phyloP scores from a whole-genome alignment of 2,888 invertebrate genomes.

The Fragum fragum region DNA sequence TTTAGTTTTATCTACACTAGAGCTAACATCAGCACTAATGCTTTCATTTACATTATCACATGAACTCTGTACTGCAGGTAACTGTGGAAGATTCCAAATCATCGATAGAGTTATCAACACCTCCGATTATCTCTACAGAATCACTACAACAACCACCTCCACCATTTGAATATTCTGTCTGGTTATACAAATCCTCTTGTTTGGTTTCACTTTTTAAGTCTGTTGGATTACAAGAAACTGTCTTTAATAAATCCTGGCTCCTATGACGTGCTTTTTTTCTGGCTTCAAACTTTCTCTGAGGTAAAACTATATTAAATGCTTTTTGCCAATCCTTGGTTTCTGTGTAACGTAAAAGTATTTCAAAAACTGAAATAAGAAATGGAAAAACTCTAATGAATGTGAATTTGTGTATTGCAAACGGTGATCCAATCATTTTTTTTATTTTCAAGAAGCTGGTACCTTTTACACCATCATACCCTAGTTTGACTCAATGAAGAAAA shows the following conservation, averaged over 20 bases:
- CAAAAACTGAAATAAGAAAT: constrained; percentile 86
- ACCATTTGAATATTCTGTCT: background rate
- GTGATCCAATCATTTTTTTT: too few species aligned
- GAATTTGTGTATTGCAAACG: too few species aligned
- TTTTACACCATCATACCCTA: too few species aligned
- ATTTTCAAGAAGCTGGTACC: too few species aligned
- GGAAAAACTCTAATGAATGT: too few species aligned
- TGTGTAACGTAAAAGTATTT: constrained; percentile 87
- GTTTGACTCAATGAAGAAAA: too few species aligned
- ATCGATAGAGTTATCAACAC: background rate
- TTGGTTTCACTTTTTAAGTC: background rate
- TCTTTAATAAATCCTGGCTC: background rate
- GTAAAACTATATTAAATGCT: constrained; percentile 86
- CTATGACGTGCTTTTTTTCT: constrained; percentile 41
- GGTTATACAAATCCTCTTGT: background rate
- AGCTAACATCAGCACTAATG: background rate
- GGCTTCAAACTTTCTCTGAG: constrained; percentile 81
- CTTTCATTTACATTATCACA: background rate
- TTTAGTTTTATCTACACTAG: too few species aligned
- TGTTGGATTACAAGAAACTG: background rate
- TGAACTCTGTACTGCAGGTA: background rate
- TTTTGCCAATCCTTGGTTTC: constrained; percentile 86
- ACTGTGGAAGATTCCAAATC: background rate
- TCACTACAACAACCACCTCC: background rate
- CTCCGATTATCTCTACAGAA: background rate